Evolutionary conservation across 2,797 vertebrate species (phyloP), one percentile per base, ranked within the genome.

Genomic region (Bradypodion ventrale): DNA sequence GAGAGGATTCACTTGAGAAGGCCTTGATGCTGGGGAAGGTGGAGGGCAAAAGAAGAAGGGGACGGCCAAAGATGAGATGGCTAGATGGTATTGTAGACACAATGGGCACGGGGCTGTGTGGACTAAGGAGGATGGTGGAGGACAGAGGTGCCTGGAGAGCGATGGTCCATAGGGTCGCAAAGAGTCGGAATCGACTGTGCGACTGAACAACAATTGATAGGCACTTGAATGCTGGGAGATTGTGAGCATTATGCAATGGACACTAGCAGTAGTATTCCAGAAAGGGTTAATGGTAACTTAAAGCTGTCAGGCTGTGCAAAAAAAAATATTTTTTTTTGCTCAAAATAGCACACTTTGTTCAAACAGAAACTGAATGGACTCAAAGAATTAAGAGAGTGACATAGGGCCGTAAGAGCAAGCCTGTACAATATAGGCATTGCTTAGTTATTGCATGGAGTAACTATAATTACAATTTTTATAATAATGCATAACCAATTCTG

Each of bases 141-240:
- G n/a, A n/a, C n/a, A n/a, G n/a, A n/a, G n/a, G n/a, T n/a, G n/a
- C n/a, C n/a, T n/a, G n/a, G n/a, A n/a, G n/a, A n/a, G n/a, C n/a
- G n/a, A n/a, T n/a, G n/a, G n/a, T n/a, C n/a, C n/a, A n/a, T n/a
- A n/a, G n/a, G n/a, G n/a, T n/a, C n/a, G n/a, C n/a, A n/a, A n/a
- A n/a, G n/a, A n/a, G n/a, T n/a, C n/a, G n/a, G n/a, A n/a, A n/a
- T n/a, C n/a, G n/a, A n/a, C n/a, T n/a, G n/a, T n/a, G n/a, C n/a
- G n/a, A n/a, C n/a, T n/a, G n/a, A n/a, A n/a, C n/a, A n/a, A n/a
- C n/a, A n/a, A 80, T 89, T 32, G 91, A 35, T 85, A 92, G 89
- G 84, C 69, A 77, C 78, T 86, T 86, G 70, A 83, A 87, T 90
- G 83, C 86, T 92, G 81, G 37, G 46, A 88, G 83, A 88, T 32